Conservation (phyloP, 2,113 vertebrate species). For the Pangasianodon hypophthalmus region DNA sequence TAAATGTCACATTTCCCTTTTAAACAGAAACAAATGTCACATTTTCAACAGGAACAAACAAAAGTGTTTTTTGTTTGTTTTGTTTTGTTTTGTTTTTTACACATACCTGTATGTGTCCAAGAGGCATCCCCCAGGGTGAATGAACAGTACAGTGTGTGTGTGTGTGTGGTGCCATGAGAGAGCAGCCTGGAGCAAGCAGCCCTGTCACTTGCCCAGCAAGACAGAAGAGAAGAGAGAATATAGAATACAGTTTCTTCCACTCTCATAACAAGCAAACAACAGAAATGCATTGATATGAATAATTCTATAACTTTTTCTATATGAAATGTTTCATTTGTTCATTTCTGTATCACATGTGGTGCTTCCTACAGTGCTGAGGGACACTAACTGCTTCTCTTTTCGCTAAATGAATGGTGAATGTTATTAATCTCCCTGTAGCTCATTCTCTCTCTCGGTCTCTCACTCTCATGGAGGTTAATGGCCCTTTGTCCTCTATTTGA, state of each 20-base stretch:
- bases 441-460: neutral
- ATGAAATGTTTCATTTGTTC: neutral
- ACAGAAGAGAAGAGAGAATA: neutral
- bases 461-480: constrained; percentile 46
- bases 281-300: neutral
- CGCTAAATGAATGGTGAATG: constrained; percentile 28
- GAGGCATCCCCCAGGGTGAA: constrained; percentile 34
- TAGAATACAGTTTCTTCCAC: neutral
- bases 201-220: constrained; percentile 8
- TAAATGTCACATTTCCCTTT: neutral
- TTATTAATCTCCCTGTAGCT: constrained; percentile 49
- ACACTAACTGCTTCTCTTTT: constrained; percentile 28
- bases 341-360: neutral
- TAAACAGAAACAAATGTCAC: neutral
- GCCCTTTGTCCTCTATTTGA: constrained; percentile 57
- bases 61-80: neutral
- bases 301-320: neutral
- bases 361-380: neutral
- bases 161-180: constrained; percentile 3
- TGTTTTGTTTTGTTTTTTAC: neutral
- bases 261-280: neutral
- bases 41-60: neutral
- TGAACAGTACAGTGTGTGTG: constrained; percentile 8
- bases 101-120: constrained; percentile 5
- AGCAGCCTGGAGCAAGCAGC: constrained; percentile 22